These are phyloP conservation scores for Decapterus maruadsi DNA, from an alignment of 2,797 vertebrate species.

Conservation along the genomic window DNA sequence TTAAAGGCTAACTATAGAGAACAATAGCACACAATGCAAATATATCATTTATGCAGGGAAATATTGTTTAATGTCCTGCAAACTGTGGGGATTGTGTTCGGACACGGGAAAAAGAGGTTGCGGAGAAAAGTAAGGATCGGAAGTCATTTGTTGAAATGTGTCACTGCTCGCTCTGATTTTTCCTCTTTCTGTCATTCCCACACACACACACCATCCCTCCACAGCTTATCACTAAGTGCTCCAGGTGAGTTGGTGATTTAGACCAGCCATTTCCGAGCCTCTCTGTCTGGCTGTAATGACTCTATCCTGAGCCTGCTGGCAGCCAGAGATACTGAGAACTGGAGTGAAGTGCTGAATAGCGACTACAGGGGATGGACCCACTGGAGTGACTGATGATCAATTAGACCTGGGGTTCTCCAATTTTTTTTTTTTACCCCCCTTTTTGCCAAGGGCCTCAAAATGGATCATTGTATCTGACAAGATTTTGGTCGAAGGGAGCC, in stretches of 20 bases:
- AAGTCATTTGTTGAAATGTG: constrained; percentile 44
- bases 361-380: constrained; percentile 57
- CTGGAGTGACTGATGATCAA: constrained; percentile 65
- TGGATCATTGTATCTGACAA: constrained; percentile 36
- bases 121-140: constrained; percentile 18
- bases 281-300: constrained; percentile 68
- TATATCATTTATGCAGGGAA: background rate
- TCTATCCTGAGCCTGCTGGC: constrained; percentile 66
- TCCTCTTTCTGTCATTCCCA: background rate
- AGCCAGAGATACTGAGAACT: constrained; percentile 63
- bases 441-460: constrained; percentile 4
- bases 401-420: constrained; percentile 47
- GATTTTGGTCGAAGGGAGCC: constrained; percentile 25
- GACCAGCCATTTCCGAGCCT: constrained; percentile 70
- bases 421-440: constrained; percentile 1
- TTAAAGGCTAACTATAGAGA: background rate
- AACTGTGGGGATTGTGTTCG: background rate
- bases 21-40: background rate
- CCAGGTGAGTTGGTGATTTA: constrained; percentile 78
- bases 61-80: background rate
- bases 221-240: constrained; percentile 70
- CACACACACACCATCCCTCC: constrained; percentile 20
- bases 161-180: constrained; percentile 4
- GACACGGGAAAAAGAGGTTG: background rate
- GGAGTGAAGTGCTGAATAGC: constrained; percentile 51